Conservation (phyloP, 2,113 vertebrate genomes). For the Eublepharis macularius region DNA sequence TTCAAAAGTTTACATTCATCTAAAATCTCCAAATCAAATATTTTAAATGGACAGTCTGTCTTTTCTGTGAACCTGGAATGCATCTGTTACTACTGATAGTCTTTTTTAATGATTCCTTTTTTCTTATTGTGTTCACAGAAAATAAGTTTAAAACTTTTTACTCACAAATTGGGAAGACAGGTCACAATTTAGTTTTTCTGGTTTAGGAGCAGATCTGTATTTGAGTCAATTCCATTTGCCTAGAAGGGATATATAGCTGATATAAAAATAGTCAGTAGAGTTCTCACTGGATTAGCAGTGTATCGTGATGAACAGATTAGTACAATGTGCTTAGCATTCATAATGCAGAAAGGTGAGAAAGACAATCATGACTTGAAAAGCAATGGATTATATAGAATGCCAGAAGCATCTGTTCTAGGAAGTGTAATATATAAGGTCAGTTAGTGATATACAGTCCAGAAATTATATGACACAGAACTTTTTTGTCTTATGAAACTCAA, state of each 20-base stretch:
- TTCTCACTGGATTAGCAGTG: not conserved
- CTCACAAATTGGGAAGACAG: not conserved
- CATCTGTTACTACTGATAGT: not conserved
- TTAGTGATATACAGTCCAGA: not conserved
- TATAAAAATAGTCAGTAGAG: slow-evolving; percentile 8
- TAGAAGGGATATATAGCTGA: slow-evolving; percentile 14
- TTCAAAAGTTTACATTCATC: not conserved
- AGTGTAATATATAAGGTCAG: slow-evolving; percentile 16
- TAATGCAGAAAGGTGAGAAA: slow-evolving; percentile 3
- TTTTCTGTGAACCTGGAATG: not conserved
- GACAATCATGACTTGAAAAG: not conserved
- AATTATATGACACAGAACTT: not conserved
- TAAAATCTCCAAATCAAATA: not conserved
- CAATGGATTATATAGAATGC: not conserved
- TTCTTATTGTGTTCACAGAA: not conserved
- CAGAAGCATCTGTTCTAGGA: not conserved
- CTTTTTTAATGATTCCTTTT: not conserved
- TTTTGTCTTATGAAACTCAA: not conserved
- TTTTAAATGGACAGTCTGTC: not conserved
- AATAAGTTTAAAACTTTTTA: not conserved
- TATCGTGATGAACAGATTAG: not conserved
- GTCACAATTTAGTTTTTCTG: slow-evolving; percentile 3
- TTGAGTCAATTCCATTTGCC: not conserved
- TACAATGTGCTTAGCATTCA: not conserved
- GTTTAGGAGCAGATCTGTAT: not conserved